A percentile compares a stretch with the other conserved stretches of the same genome.
phyloP scores from a whole-genome alignment of 2,113 vertebrate genomes.

The Labeo catla region DNA sequence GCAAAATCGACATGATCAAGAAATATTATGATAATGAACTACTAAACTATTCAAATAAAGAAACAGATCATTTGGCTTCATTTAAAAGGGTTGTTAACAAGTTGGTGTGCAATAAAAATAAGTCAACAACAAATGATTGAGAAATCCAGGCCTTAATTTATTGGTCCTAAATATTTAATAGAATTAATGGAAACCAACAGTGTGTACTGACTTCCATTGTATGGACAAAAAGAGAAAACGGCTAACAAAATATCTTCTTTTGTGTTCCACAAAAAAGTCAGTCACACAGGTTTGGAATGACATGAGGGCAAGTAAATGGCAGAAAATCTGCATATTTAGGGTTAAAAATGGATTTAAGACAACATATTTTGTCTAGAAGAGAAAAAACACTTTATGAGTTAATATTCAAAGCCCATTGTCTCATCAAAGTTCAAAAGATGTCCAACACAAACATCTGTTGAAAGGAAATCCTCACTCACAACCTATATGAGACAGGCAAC shows the following conservation, averaged over 20 bases:
- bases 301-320: background rate
- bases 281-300: background rate
- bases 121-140: background rate
- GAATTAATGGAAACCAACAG: no score
- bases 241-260: background rate
- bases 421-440: background rate
- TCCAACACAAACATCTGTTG: conserved; percentile 12
- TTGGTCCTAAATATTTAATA: no score
- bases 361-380: background rate
- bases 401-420: background rate
- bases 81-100: background rate
- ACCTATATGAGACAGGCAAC: background rate
- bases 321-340: background rate
- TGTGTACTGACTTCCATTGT: background rate
- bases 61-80: background rate
- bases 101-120: background rate
- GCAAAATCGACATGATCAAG: background rate
- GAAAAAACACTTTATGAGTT: background rate
- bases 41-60: background rate
- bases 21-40: conserved; percentile 1
- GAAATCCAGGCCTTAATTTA: no score
- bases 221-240: background rate
- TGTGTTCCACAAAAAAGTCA: background rate
- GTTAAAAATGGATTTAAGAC: background rate
- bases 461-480: conserved; percentile 6